A percentile compares a stretch with the other conserved stretches of the same genome.
Conservation (phyloP, 2,888 invertebrate genomes). For the Smittia aterrima region DNA sequence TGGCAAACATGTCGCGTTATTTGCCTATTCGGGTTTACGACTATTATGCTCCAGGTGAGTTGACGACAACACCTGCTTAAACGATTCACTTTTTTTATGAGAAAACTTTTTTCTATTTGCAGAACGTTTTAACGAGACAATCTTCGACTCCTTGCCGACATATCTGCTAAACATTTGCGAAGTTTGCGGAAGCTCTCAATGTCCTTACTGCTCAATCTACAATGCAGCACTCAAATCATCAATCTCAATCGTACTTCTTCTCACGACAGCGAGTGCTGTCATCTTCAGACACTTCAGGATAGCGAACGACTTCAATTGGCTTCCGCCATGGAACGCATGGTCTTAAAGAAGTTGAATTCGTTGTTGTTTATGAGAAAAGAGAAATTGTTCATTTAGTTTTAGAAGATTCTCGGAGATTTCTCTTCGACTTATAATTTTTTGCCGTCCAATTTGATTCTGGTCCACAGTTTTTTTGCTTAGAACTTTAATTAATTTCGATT, state of each 20-base stretch:
- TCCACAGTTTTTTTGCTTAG: conserved; percentile 9
- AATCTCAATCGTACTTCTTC: conserved; percentile 43
- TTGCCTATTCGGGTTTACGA: conserved; percentile 88
- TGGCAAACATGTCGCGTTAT: conserved; percentile 94
- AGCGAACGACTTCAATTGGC: conserved; percentile 33
- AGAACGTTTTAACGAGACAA: conserved; percentile 90
- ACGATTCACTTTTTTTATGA: background rate
- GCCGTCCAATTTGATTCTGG: conserved; percentile 40
- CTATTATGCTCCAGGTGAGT: conserved; percentile 89
- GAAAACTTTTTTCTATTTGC: conserved; percentile 48
- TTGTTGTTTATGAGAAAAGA: background rate
- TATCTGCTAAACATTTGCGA: conserved; percentile 89
- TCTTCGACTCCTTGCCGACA: conserved; percentile 82
- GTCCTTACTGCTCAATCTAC: conserved; percentile 87
- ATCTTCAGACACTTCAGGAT: conserved; percentile 43
- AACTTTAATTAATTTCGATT: background rate
- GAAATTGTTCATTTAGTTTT: conserved; percentile 4
- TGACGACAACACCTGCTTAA: conserved; percentile 33
- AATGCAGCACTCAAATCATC: conserved; percentile 58
- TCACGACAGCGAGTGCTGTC: conserved; percentile 43
- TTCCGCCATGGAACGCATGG: conserved; percentile 33
- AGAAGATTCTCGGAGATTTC: background rate
- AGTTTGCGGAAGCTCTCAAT: conserved; percentile 91
- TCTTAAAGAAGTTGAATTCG: background rate
- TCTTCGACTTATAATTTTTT: conserved; percentile 29